Base-by-base conservation (phyloP, 2,797 vertebrate genomes). In the Thalassophryne amazonica region DNA sequence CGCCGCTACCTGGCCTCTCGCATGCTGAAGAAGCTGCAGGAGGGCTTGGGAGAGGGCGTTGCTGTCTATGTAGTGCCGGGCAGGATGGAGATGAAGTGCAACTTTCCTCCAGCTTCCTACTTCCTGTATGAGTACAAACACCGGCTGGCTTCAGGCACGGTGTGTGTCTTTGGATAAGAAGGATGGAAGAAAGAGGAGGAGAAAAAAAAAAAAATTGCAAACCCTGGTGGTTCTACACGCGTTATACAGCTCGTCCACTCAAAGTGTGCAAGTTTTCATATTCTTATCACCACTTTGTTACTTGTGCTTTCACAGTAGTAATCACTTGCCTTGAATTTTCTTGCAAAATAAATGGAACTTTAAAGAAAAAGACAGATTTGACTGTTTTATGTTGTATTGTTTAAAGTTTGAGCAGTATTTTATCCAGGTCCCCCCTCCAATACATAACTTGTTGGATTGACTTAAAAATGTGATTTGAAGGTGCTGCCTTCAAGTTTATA, bases 61-160 rank as follows among this genome's bases (percentile, higher is more conserved):
- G 74, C 82, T 2, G 57, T 92, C 20, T 86, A 90, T 24, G 88
- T 90, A 51, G 89, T 90, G 27, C 88, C 90, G 0, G 85, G 87
- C 2, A 73, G 80, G 56, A 83, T 90, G 81, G 84, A 88, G 49
- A 87, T 89, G 86, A 81, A 66, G 58, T 88, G 86, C 45, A 86
- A 87, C 77, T 91, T 89, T 71, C 86, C 86, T 1, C 68, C 63
- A 2, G 81, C 85, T 13, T 87, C 88, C 32, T 86, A 62, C 62
- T 84, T 87, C 59, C 77, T 86, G 21, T 88, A 91, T 10, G 88
- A 90, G 67, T 90, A 90, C 67, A 90, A 89, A 33, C 88, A 91
- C 71, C 80, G 88, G 2, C 72, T 91, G 66, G 89, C 88, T 5
- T 78, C 85, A 0, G 89, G 88, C 65, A 89, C 89, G 0, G 83